These are phyloP conservation scores for Myotis daubentonii DNA, from an alignment of 2,797 vertebrate genomes.

Conservation along the genomic window DNA sequence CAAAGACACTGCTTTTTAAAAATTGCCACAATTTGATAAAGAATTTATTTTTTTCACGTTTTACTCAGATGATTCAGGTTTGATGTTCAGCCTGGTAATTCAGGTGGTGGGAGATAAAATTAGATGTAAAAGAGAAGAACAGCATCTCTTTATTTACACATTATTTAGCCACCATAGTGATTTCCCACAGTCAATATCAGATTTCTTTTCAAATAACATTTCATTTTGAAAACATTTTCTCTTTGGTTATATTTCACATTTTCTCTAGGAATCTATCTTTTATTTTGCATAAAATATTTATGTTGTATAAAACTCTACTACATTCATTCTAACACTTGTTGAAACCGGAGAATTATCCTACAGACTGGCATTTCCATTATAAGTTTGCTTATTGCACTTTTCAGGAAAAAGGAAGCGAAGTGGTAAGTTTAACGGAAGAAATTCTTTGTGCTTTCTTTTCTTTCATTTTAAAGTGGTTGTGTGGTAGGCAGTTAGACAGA, in stretches of 20 bases:
- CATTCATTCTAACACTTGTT: neutral
- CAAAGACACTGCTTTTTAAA: neutral
- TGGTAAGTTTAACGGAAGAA: neutral
- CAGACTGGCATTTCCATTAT: neutral
- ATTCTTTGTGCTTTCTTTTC: neutral
- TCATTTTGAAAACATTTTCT: neutral
- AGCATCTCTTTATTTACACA: neutral
- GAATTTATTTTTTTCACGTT: neutral
- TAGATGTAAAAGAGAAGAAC: neutral
- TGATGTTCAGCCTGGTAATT: neutral
- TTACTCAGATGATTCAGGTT: neutral
- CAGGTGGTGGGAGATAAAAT: neutral
- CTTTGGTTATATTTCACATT: neutral
- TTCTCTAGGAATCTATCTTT: neutral
- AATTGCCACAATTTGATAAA: conserved; percentile 1
- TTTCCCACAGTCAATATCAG: neutral
- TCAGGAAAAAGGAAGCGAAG: neutral
- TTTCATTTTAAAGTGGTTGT: conserved; percentile 20
- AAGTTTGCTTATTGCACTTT: neutral
- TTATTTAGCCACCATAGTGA: neutral
- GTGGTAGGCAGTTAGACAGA: neutral
- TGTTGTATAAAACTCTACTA: neutral
- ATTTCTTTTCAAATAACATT: neutral
- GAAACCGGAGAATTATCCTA: neutral
- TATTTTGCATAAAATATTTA: neutral